Conservation (phyloP, 2,113 vertebrate species). For the Rhinoderma darwinii region DNA sequence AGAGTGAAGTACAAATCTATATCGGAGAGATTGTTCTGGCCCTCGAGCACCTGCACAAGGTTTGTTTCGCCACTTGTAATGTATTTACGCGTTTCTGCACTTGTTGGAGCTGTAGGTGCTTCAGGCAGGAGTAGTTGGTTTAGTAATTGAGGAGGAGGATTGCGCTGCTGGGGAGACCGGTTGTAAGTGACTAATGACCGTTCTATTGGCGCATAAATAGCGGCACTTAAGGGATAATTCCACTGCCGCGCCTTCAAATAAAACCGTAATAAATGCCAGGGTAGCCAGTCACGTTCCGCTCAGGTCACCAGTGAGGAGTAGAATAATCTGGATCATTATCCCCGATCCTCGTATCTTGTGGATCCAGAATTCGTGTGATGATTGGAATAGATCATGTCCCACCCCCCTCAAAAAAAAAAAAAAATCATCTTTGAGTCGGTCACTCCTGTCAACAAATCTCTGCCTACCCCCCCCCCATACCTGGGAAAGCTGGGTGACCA, state of each 20-base stretch:
- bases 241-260: neutral
- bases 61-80: slow-evolving; percentile 63
- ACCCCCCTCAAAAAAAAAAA: too few species aligned
- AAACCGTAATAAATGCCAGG: too few species aligned
- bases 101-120: neutral
- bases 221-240: neutral
- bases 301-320: too few species aligned
- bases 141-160: neutral
- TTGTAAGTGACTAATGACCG: neutral
- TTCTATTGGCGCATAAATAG: neutral
- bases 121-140: neutral
- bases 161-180: neutral
- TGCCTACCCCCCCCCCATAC: too few species aligned
- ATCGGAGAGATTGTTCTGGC: slow-evolving; percentile 94
- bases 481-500: too few species aligned
- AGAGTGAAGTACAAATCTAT: slow-evolving; percentile 91
- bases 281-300: neutral
- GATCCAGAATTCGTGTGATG: too few species aligned
- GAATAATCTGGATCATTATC: neutral
- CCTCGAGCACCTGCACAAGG: slow-evolving; percentile 95
- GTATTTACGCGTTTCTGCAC: neutral
- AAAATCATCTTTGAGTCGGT: too few species aligned
- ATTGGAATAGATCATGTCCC: too few species aligned
- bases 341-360: neutral
- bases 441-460: too few species aligned